Percentiles rank a stretch among this genome's conserved stretches.
These are phyloP conservation scores for Aurelia sp. DNA, from an alignment of 30 jellyfish, hydroid and myxozoan genomes.

Conservation along the genomic window DNA sequence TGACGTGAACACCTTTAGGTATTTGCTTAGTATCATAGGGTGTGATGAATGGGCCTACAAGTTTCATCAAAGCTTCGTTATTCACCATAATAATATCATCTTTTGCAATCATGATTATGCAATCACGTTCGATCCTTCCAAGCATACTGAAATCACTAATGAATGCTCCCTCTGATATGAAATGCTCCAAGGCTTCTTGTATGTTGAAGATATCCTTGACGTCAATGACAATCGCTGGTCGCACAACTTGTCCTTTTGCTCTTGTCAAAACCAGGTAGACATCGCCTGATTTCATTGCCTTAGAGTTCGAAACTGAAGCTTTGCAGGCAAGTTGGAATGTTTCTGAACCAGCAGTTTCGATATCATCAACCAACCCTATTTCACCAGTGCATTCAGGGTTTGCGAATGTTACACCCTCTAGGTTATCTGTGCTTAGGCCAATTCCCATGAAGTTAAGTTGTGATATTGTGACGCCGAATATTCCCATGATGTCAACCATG, in stretches of 20 bases:
- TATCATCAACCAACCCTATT: background rate
- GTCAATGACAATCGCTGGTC: slow-evolving; percentile 31
- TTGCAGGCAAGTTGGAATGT: slow-evolving; percentile 44
- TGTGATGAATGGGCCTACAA: slow-evolving; percentile 24
- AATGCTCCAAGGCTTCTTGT: slow-evolving; percentile 20
- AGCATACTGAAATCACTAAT: slow-evolving; percentile 44
- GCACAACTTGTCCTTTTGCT: slow-evolving; percentile 10
- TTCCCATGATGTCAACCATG: slow-evolving; percentile 43
- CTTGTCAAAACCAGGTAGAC: slow-evolving; percentile 26
- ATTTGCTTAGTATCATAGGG: slow-evolving; percentile 7
- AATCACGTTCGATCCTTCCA: slow-evolving; percentile 43
- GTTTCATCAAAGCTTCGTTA: slow-evolving; percentile 7
- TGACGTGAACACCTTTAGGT: slow-evolving; percentile 20
- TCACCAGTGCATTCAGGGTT: slow-evolving; percentile 11
- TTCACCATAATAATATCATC: slow-evolving; percentile 37
- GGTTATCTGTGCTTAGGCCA: slow-evolving; percentile 11
- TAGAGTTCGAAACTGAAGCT: slow-evolving; percentile 19
- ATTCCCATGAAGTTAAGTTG: slow-evolving; percentile 14
- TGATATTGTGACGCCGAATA: slow-evolving; percentile 25
- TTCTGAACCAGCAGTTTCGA: background rate
- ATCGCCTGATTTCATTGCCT: slow-evolving; percentile 20
- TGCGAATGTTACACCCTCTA: slow-evolving; percentile 9
- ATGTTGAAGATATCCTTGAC: slow-evolving; percentile 34
- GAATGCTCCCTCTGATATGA: slow-evolving; percentile 19
- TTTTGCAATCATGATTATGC: slow-evolving; percentile 35